These are phyloP conservation scores for Strigamia crassipes DNA, from an alignment of 2,888 invertebrate species.

Conservation along the genomic window DNA sequence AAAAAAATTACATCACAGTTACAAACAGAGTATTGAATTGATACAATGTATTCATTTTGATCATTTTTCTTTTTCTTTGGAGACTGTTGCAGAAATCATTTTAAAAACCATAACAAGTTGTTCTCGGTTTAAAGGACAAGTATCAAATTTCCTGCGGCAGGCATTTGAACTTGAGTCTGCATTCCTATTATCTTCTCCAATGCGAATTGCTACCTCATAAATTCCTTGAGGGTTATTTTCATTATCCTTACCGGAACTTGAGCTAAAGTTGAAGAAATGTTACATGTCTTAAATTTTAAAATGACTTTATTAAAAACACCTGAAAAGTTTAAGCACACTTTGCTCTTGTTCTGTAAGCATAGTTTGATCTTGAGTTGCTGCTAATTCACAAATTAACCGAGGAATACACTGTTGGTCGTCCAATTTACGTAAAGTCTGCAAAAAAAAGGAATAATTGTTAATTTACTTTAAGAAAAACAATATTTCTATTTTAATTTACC, in stretches of 20 bases:
- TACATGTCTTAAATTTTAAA: neutral
- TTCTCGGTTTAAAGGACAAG: constrained; percentile 43
- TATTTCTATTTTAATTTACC: neutral
- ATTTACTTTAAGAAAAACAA: neutral
- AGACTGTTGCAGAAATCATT: constrained; percentile 33
- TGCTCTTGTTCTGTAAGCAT: constrained; percentile 47
- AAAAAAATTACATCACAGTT: constrained; percentile 8
- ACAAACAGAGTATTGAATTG: too few relatives aligned
- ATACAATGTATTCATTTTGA: neutral
- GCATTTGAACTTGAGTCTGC: neutral
- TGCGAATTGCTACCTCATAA: constrained; percentile 13
- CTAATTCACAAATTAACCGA: constrained; percentile 49
- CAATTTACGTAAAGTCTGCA: constrained; percentile 48
- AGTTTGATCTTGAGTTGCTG: constrained; percentile 36
- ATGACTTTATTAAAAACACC: constrained; percentile 42
- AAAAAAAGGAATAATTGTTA: neutral
- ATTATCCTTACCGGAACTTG: neutral
- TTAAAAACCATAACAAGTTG: constrained; percentile 43
- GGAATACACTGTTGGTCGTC: constrained; percentile 50
- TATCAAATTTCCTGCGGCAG: constrained; percentile 29
- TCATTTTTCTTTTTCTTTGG: neutral
- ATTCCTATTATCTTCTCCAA: neutral
- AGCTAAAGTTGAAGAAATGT: neutral
- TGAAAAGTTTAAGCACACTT: constrained; percentile 49
- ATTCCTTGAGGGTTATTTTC: neutral